phyloP scores from a whole-genome alignment of 1,140 invertebrate genomes.

The Phymorhynchus buccinoides region DNA sequence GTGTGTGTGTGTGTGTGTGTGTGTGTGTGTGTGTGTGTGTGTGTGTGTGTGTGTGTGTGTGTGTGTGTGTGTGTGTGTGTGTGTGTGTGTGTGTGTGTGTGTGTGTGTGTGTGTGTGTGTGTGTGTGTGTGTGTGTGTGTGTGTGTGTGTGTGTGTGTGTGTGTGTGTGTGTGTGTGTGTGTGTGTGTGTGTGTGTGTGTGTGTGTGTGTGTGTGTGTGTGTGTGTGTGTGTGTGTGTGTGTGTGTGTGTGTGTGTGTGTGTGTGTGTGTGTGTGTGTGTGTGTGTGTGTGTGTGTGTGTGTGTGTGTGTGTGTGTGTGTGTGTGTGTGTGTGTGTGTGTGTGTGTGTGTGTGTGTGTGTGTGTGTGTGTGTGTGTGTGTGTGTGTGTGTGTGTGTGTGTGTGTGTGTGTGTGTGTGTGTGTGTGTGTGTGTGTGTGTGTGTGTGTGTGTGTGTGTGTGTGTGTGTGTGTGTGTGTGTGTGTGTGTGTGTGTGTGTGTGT shows the following conservation, averaged over 20 bases:
- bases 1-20: too few relatives aligned
- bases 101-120: too few relatives aligned
- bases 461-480: neutral
- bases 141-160: neutral
- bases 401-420: constrained; percentile 5
- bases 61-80: too few relatives aligned
- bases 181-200: constrained; percentile 13
- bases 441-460: constrained; percentile 10
- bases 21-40: too few relatives aligned
- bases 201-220: too few relatives aligned
- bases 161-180: neutral
- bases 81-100: too few relatives aligned
- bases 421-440: neutral
- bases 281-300: constrained; percentile 12
- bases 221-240: too few relatives aligned
- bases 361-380: constrained; percentile 8
- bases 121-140: too few relatives aligned
- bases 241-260: too few relatives aligned
- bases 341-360: constrained; percentile 9
- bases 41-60: too few relatives aligned
- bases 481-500: too few relatives aligned
- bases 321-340: neutral
- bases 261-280: neutral
- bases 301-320: constrained; percentile 12
- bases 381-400: neutral